Base-by-base conservation (phyloP, 64 coral and sea anemone genomes). In the Hydrozoanthus tunicans region DNA sequence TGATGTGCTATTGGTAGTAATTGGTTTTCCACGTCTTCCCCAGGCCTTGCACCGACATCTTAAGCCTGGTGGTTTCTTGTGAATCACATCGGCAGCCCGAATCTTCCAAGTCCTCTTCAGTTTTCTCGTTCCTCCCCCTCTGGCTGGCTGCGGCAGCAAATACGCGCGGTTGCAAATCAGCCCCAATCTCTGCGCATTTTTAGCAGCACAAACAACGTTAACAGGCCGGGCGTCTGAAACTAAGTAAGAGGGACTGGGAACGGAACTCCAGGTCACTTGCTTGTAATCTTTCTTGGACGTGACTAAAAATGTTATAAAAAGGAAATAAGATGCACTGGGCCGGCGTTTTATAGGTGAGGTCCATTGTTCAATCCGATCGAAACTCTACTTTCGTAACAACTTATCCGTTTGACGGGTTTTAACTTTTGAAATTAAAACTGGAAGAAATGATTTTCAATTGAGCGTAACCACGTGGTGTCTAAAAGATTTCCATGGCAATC, bases 41-140 rank as follows among this genome's bases (percentile, higher is more conserved):
- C 69, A 52, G 23, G 84, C 84, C 53, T 55, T 74, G 56, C 84
- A 88, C 54, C 11, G 24, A 58, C 84, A 88, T 51, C 23, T 43
- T 7, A 72, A 88, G 55, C 10, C 56, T 26, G 56, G 32, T 6
- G 24, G 73, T 23, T 57, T 24, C 25, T 23, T 70, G 53, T 43
- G 3, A 14, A 0, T 15, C 20, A 88, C 3, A 51, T 88, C 84
- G 12, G 20, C 6, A 88, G 23, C 56, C 1, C 69, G 54, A 73
- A 88, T 88, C 55, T 8, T 73, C 84, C 84, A 88, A 7, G 1
- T 58, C 24, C 84, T 74, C 15, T 9, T 88, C 3, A 88, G 9
- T 14, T 54, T 74, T 1, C 69, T 70, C 32, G 56, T 73, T 74
- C 84, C 10, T 15, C 84, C 84, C 2, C 84, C 67, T 59, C 6